Conservation (phyloP, 2,113 vertebrate genomes). For the Leptocoma aspasia region DNA sequence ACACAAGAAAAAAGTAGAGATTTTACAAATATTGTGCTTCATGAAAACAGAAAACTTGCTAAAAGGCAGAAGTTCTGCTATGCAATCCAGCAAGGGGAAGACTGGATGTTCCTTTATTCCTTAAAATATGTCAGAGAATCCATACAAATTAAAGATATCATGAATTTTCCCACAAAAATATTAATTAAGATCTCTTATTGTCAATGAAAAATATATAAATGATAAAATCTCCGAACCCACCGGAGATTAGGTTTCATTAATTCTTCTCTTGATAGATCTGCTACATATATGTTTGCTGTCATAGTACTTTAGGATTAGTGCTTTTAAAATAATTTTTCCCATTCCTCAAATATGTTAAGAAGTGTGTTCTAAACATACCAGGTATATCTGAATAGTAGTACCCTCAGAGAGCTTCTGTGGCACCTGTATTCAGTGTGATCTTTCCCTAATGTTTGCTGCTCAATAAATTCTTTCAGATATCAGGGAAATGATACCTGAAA, state of each 20-base stretch:
- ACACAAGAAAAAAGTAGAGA: neutral
- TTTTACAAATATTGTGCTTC: neutral
- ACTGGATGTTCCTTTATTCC: neutral
- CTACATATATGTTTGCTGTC: neutral
- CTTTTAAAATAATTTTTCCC: neutral
- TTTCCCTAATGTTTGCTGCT: neutral
- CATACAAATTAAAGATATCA: neutral
- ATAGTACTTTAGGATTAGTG: neutral
- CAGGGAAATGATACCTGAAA: neutral
- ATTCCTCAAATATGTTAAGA: neutral
- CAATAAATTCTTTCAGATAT: neutral
- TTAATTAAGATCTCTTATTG: neutral
- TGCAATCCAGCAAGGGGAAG: neutral
- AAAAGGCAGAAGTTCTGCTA: neutral
- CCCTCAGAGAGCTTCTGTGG: neutral
- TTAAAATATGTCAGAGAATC: neutral
- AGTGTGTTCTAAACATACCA: neutral
- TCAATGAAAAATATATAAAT: neutral
- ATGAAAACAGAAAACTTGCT: neutral
- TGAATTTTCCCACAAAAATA: neutral
- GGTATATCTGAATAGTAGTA: neutral
- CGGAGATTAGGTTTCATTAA: neutral
- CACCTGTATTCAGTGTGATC: neutral
- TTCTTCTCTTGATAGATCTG: neutral
- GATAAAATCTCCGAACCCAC: accelerated